Base-by-base conservation (phyloP, 2,797 vertebrate species). In the Acipenser transmontanus region DNA sequence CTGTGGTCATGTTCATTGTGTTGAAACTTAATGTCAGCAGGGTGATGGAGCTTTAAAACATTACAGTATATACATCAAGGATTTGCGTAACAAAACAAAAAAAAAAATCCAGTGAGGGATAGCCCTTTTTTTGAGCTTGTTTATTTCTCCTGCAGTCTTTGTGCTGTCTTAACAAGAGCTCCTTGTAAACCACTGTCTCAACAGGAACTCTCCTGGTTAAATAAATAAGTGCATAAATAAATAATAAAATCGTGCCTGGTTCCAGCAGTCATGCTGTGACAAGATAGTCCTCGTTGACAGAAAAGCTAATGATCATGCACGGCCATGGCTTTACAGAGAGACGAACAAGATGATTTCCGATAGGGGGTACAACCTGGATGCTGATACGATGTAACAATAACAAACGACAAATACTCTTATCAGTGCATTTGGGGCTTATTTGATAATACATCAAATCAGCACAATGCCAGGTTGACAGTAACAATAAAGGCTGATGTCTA, bases 281-380 rank as follows among this genome's bases (percentile, higher is more conserved):
- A 34, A 34, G 34, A 34, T 34, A 34, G 34, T 4, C 34, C 34
- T 34, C 11, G n/a, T 9, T 61, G 60, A 34, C 60, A 61, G 17
- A 34, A 1, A 34, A 47, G 17, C 47, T 61, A 61, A 61, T 61
- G 60, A 61, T 17, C 60, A 61, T 61, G 47, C 60, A 61, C 7
- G 60, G 60, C 12, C 47, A 47, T 6, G 1, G 60, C 60, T 17
- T 20, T n/a, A 20, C 17, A 34, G 20, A 8, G 17, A 34, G 2
- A 9, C 20, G 8, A 17, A 61, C 60, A 61, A 61, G 60, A 9
- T 7, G 14, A 34, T 61, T 47, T 61, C 60, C 6, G 20, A 47
- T 61, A 47, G 60, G 20, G 60, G 60, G 60, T 66, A 17, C 47
- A 66, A 61, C 59, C 56, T 66, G 56, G 57, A 60, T 50, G 50